Percentiles rank a stretch among this genome's conserved stretches.
Conservation (phyloP, 2,797 vertebrate genomes). For the Rhinichthys osculus region DNA sequence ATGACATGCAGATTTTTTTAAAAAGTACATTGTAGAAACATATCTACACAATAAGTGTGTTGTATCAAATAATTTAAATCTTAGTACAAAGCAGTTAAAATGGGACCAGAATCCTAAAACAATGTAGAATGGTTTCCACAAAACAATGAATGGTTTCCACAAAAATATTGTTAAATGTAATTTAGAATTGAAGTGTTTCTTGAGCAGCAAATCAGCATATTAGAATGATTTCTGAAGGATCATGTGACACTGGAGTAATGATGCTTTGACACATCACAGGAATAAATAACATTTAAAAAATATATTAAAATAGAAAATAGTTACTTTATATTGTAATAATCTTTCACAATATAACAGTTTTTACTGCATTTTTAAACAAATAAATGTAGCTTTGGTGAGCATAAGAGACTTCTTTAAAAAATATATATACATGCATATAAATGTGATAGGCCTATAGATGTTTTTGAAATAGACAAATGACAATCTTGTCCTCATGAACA, state of each 20-base stretch:
- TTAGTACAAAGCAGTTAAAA: background rate
- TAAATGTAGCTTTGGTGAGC: background rate
- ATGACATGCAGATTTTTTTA: background rate
- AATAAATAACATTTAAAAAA: background rate
- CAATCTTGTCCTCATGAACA: background rate
- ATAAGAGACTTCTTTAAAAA: background rate
- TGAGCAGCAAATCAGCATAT: background rate
- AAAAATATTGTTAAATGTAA: background rate
- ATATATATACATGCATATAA: background rate
- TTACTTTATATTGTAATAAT: background rate
- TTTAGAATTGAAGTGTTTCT: background rate
- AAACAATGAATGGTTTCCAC: background rate
- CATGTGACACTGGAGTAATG: background rate
- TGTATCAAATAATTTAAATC: background rate
- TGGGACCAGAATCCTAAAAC: background rate
- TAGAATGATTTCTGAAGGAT: background rate
- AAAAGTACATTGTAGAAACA: background rate
- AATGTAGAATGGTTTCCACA: background rate
- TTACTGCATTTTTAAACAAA: background rate
- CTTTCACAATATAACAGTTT: background rate
- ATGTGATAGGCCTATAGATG: background rate
- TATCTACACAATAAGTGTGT: background rate
- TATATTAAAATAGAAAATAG: background rate
- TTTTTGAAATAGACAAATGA: conserved; percentile 18
- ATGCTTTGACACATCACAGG: background rate